Evolutionary conservation across 2,113 vertebrate genomes (phyloP), one percentile per base, ranked within the genome.

Genomic region (Sinocyclocheilus anshuiensis): DNA sequence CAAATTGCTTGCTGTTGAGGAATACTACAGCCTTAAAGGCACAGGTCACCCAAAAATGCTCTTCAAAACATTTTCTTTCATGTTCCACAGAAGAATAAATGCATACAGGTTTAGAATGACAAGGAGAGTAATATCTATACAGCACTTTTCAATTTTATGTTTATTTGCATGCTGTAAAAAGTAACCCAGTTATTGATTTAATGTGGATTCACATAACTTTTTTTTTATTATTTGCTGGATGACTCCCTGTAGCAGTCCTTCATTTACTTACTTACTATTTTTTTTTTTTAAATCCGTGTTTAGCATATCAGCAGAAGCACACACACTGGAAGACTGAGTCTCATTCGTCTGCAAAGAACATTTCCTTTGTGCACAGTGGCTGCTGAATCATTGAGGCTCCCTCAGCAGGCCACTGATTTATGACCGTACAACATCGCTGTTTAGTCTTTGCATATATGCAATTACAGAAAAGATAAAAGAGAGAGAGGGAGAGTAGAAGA

Each of bases 381-480:
- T 65, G 82, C 85, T 75, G 80, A 90, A 81, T 90, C 48, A 86
- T 82, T 65, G 80, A 87, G 65, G 85, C 33, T 57, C 53, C 81
- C 86, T 90, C 87, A 84, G 87, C 82, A 65, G 76, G 75, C 77
- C 81, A 67, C 39, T 92, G 92, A 93, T 93, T 94, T 93, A 93
- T 90, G 87, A 78, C 84, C 67, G 85, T 59, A 65, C 84, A 88
- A 83, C 57, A 83, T 76, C 85, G 71, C 87, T 90, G 42, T 61
- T 79, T 87, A 84, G 89, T 84, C 87, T 92, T 90, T 86, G 85
- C 86, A 87, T 86, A 39, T 63, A 39, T 63, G 88, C 92, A 91
- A 93, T 94, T 92, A 93, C 86, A 93, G 87, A 92, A 88, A 88
- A 86, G 71, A 82, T 55, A 80, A 87, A 83, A 50, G 69, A 57